Base-by-base conservation (phyloP, 2,888 invertebrate genomes). In the Zaprionus bogoriensis region DNA sequence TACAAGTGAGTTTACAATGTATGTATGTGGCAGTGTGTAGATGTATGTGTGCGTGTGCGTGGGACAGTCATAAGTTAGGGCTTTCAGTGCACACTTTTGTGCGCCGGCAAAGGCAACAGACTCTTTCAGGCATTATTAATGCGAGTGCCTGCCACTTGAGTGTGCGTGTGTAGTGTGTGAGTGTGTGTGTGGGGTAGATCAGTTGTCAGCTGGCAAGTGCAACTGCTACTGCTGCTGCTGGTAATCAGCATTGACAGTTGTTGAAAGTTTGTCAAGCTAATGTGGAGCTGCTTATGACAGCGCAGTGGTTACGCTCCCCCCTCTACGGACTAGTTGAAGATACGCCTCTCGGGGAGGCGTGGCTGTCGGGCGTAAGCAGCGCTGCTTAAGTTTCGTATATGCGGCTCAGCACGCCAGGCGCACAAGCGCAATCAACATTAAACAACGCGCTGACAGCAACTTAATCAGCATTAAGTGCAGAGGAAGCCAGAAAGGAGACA, bases 241-340 rank as follows among this genome's bases (percentile, higher is more conserved):
- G 57, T 74, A 79, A 74, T 80, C 74, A 82, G 62, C 82, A 82
- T 82, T 77, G 79, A 74, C 79, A 82, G 82, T 74, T 69, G 79
- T 66, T 79, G 65, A 69, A 74, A 71, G 58, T 80, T 73, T 79
- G 64, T 69, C 71, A 66, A 66, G 69, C 65, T 69, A 61, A 69
- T 69, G 62, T 53, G 28, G 38, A 58, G 67, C 54, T 62, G 67
- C 50, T 67, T 51, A 66, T 54, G 76, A 67, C 55, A 60, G 65
- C 51, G 48, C 44, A 20, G 19, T 39, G 19, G n/a, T 5, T 36
- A 7, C 3, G n/a, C 22, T n/a, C 2, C 22, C n/a, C 3, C 22
- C 22, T 27, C 27, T 9, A 7, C 27, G 2, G 27, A n/a, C n/a
- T n/a, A 27, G 12, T 20, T 41, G 22, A 6, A 41, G 20, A n/a